These are phyloP conservation scores for Danionella cerebrum DNA, from an alignment of 2,113 vertebrate species.

Conservation along the genomic window DNA sequence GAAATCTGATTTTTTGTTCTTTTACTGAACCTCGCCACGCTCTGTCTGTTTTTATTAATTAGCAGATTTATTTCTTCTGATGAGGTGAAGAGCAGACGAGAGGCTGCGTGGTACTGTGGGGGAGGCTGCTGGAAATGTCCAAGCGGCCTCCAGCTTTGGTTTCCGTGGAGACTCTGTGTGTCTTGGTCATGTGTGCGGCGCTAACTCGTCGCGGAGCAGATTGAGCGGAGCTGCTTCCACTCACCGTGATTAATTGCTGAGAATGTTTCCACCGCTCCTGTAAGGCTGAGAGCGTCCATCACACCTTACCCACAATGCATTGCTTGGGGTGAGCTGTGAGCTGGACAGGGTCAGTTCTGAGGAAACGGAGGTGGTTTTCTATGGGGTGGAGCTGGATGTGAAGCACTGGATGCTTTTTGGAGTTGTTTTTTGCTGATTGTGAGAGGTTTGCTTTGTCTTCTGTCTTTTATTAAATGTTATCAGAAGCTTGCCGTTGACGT, in stretches of 20 bases:
- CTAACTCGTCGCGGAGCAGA: slow-evolving; percentile 47
- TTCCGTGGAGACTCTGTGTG: slow-evolving; percentile 42
- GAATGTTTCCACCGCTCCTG: slow-evolving; percentile 53
- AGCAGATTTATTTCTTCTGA: slow-evolving; percentile 1
- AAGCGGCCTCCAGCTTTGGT: slow-evolving; percentile 17
- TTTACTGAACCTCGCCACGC: background rate
- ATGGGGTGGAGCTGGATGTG: too few species aligned
- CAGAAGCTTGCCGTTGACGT: too few species aligned
- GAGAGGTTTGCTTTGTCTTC: too few species aligned
- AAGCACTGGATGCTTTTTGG: too few species aligned
- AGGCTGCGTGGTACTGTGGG: background rate
- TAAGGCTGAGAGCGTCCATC: slow-evolving; percentile 18
- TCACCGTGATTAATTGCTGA: slow-evolving; percentile 67
- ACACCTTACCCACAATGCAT: slow-evolving; percentile 4
- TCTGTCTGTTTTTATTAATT: slow-evolving; percentile 1
- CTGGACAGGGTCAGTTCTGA: background rate
- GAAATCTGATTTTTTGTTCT: too few species aligned
- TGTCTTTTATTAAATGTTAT: too few species aligned
- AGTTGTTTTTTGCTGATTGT: too few species aligned
- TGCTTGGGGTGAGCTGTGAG: background rate
- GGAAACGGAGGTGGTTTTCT: too few species aligned
- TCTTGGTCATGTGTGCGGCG: slow-evolving; percentile 54
- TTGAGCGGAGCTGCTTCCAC: slow-evolving; percentile 51
- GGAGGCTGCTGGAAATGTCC: slow-evolving; percentile 30
- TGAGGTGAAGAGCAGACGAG: background rate